Conservation (phyloP, 2,888 invertebrate genomes). For the Chaetogeoica ovagalla region DNA sequence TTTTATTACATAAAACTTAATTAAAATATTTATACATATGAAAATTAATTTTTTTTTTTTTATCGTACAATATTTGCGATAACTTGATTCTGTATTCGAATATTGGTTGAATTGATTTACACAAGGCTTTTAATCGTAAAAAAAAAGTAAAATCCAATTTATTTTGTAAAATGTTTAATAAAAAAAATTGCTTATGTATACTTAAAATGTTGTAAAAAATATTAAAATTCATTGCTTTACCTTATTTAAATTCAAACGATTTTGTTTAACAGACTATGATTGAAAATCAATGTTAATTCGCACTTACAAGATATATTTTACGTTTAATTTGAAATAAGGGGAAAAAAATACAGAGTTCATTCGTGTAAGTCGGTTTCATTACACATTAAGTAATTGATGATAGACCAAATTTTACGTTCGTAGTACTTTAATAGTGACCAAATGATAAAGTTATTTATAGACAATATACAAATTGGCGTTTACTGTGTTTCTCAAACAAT, state of each 20-base stretch:
- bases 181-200: no score
- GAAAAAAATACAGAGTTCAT: conserved; percentile 20
- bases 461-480: background rate
- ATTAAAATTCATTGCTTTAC: no score
- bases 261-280: background rate
- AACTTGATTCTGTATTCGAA: no score
- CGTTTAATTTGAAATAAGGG: background rate
- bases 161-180: no score
- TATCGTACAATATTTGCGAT: no score
- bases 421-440: background rate
- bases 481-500: background rate
- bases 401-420: conserved; percentile 13
- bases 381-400: background rate
- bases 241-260: background rate
- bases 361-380: conserved; percentile 10
- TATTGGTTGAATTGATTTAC: no score
- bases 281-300: background rate
- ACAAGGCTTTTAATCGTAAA: no score
- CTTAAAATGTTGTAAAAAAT: background rate
- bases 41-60: no score
- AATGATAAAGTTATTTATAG: background rate
- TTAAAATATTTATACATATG: no score
- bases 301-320: background rate
- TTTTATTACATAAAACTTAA: no score
- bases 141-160: no score